These are phyloP conservation scores for Lycia hirtaria DNA, from an alignment of 2,888 invertebrate genomes.

Conservation along the genomic window DNA sequence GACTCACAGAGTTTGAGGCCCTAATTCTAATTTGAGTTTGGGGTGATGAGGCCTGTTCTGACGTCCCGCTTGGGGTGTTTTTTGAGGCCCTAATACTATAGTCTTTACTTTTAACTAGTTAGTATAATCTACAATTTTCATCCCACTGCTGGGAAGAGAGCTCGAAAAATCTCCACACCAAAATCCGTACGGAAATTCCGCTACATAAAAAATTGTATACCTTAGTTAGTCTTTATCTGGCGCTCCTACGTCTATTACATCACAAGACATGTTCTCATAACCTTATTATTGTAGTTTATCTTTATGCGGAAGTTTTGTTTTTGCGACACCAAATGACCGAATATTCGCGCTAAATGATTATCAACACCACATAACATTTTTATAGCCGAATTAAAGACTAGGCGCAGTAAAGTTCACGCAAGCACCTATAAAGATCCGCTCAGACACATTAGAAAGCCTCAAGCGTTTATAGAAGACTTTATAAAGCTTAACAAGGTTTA, in stretches of 20 bases:
- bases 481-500: background rate
- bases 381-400: background rate
- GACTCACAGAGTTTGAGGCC: too few relatives aligned
- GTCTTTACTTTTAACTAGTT: too few relatives aligned
- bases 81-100: too few relatives aligned
- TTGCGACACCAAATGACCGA: slow-evolving; percentile 10
- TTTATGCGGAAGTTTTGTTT: slow-evolving; percentile 10
- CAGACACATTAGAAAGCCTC: background rate
- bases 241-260: background rate
- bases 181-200: background rate
- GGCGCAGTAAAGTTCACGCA: background rate
- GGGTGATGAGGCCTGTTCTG: too few relatives aligned
- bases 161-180: too few relatives aligned
- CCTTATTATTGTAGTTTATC: slow-evolving; percentile 6
- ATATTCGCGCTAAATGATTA: background rate
- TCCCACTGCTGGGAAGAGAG: too few relatives aligned
- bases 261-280: slow-evolving; percentile 10
- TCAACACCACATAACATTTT: background rate
- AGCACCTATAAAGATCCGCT: background rate
- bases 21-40: too few relatives aligned
- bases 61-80: too few relatives aligned
- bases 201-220: too few relatives aligned
- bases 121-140: too few relatives aligned
- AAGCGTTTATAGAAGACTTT: background rate
- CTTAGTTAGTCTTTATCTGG: background rate